Evolutionary conservation across 2,888 invertebrate genomes (phyloP).

Genomic region (Eupithecia dodoneata): DNA sequence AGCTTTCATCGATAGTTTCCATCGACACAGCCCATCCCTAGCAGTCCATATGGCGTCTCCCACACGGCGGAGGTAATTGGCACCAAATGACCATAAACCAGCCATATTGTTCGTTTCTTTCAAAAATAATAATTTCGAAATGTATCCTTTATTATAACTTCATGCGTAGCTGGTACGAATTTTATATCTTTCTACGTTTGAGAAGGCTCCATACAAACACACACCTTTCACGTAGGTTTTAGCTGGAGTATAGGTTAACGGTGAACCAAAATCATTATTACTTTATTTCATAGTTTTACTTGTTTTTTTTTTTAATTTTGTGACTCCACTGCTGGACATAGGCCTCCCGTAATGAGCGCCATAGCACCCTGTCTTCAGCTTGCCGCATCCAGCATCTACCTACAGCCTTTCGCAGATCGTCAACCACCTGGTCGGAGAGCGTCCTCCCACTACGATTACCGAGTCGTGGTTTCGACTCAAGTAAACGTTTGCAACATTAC

Average conservation of each 20-base stretch:
- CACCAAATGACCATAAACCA: conserved; percentile 54
- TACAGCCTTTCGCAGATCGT: too few relatives aligned
- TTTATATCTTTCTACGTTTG: background rate
- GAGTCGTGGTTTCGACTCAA: too few relatives aligned
- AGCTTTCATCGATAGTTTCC: conserved; percentile 39
- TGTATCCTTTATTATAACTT: conserved; percentile 36
- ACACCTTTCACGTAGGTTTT: background rate
- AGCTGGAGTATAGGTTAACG: background rate
- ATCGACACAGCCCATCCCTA: conserved; percentile 53
- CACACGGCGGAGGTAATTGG: conserved; percentile 69
- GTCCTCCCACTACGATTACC: too few relatives aligned
- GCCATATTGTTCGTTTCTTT: conserved; percentile 55
- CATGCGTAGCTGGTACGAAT: conserved; percentile 11
- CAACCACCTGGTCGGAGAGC: too few relatives aligned
- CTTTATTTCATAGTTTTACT: too few relatives aligned
- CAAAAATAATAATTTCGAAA: conserved; percentile 43
- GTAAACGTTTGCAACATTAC: too few relatives aligned
- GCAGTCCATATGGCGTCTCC: conserved; percentile 68
- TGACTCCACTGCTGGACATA: too few relatives aligned
- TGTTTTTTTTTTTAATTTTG: too few relatives aligned
- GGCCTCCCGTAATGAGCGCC: too few relatives aligned
- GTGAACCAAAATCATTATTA: too few relatives aligned
- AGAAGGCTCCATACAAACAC: background rate
- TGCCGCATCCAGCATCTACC: too few relatives aligned
- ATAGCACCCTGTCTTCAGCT: too few relatives aligned